phyloP scores from a whole-genome alignment of 2,113 vertebrate species.

The Lathamus discolor region DNA sequence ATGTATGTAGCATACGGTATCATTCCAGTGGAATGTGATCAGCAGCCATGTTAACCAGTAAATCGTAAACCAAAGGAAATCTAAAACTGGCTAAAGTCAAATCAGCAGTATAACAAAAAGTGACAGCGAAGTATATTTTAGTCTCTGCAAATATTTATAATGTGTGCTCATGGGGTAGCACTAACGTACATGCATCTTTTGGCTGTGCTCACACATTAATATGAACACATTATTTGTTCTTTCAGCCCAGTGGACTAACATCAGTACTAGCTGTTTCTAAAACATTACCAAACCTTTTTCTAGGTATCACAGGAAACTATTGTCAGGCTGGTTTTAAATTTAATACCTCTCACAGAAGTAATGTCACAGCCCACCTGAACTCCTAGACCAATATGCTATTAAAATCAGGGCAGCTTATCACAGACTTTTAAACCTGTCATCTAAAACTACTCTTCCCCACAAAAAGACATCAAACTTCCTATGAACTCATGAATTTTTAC shows the following conservation, averaged over 20 bases:
- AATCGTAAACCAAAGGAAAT: slow-evolving; percentile 1
- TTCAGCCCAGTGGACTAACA: slow-evolving; percentile 24
- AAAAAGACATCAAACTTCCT: slow-evolving; percentile 38
- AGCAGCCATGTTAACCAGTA: slow-evolving; percentile 8
- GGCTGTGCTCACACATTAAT: slow-evolving; percentile 40
- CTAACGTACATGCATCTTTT: background rate
- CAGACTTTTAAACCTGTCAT: slow-evolving; percentile 1
- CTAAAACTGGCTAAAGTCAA: slow-evolving; percentile 39
- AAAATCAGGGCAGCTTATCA: slow-evolving; percentile 21
- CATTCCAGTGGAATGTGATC: background rate
- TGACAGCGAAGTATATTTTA: slow-evolving; percentile 27
- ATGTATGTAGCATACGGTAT: background rate
- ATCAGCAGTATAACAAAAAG: slow-evolving; percentile 35
- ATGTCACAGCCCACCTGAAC: slow-evolving; percentile 8
- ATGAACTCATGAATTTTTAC: slow-evolving; percentile 42
- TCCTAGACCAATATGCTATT: slow-evolving; percentile 45
- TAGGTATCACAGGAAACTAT: background rate
- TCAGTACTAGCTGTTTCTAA: slow-evolving; percentile 28
- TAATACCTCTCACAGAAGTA: slow-evolving; percentile 13
- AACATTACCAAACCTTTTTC: background rate
- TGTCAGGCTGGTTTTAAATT: background rate
- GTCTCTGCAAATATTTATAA: slow-evolving; percentile 54
- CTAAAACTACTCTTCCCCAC: background rate
- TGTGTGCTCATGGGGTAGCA: background rate
- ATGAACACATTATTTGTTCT: slow-evolving; percentile 31